Base-by-base conservation (phyloP, 2,113 vertebrate genomes). In the Perccottus glenii region DNA sequence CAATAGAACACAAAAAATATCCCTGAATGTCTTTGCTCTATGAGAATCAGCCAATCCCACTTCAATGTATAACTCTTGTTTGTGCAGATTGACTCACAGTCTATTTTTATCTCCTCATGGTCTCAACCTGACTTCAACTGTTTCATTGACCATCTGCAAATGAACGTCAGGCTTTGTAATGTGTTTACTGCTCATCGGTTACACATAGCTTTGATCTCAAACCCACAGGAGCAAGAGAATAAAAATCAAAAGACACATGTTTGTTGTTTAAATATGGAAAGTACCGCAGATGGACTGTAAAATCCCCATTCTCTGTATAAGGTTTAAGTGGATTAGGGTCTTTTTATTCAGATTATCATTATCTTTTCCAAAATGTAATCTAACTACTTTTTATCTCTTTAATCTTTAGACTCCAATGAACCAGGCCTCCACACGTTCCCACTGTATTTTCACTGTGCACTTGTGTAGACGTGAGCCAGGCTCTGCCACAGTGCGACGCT, bases 391-490 rank as follows among this genome's bases (percentile, higher is more conserved):
- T 27, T 27, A 32, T 55, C 38, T 48, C n/a, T 16, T 11, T 71
- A 44, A 10, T 70, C 2, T 64, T 5, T 69, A 99, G 98, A 99
- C 97, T 45, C 98, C 97, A 5, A 95, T 95, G 95, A 99, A 99
- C 83, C 94, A 97, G 90, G 96, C 97, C 0, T 99, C 97, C 47
- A 97, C 96, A 1, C 94, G 98, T 11, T 99, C 98, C 59, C 97
- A 99, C 89, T 99, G 98, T 74, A 95, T 99, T 82, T 99, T 99
- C 87, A 99, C 97, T 0, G 80, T 99, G 83, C 95, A 99, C 72
- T 67, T 99, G 75, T 94, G 94, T 64, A 94, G 94, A 75, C 95
- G 96, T 7, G 94, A 98, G 50, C 94, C 95, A 0, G 96, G 96
- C 40, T 98, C 95, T 11, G 92, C 94, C 58, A 95, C 89, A 0